A percentile compares a stretch with the other conserved stretches of the same genome.
Conservation (phyloP, 2,888 invertebrate species). For the Heliconius aoede region DNA sequence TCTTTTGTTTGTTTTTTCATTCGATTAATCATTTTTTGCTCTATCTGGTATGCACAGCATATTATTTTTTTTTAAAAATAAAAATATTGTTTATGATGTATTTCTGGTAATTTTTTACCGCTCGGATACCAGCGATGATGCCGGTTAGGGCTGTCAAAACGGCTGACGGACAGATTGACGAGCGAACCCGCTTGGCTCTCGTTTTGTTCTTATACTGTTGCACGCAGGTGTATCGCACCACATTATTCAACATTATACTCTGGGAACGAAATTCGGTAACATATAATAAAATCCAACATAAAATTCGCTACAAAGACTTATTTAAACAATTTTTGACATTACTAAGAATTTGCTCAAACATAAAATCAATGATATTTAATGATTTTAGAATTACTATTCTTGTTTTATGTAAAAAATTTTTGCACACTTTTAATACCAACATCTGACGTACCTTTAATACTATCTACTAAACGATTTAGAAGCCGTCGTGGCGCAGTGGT, state of each 20-base stretch:
- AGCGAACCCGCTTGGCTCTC: slow-evolving; percentile 65
- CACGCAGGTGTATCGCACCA: slow-evolving; percentile 70
- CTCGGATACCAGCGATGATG: slow-evolving; percentile 67
- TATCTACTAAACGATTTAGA: slow-evolving; percentile 2
- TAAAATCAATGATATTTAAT: neutral
- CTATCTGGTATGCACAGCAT: neutral
- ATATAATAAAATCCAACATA: slow-evolving; percentile 41
- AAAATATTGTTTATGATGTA: slow-evolving; percentile 50
- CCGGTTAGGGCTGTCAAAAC: slow-evolving; percentile 81
- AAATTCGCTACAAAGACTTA: slow-evolving; percentile 19
- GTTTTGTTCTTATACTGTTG: slow-evolving; percentile 72
- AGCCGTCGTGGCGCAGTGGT: no score
- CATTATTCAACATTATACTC: slow-evolving; percentile 61
- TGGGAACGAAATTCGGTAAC: slow-evolving; percentile 48
- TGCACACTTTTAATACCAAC: neutral
- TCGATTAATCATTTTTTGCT: neutral
- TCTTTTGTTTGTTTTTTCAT: neutral
- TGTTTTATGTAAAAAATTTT: neutral
- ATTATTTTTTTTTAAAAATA: slow-evolving; percentile 43
- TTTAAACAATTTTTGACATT: slow-evolving; percentile 10
- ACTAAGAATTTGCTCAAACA: neutral
- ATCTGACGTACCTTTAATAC: neutral
- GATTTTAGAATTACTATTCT: no score
- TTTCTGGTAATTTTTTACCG: slow-evolving; percentile 62
- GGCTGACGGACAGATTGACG: slow-evolving; percentile 81